A percentile compares a stretch with the other conserved stretches of the same genome.
These are phyloP conservation scores for Arenaria interpres DNA, from an alignment of 2,113 vertebrate genomes.

Conservation along the genomic window DNA sequence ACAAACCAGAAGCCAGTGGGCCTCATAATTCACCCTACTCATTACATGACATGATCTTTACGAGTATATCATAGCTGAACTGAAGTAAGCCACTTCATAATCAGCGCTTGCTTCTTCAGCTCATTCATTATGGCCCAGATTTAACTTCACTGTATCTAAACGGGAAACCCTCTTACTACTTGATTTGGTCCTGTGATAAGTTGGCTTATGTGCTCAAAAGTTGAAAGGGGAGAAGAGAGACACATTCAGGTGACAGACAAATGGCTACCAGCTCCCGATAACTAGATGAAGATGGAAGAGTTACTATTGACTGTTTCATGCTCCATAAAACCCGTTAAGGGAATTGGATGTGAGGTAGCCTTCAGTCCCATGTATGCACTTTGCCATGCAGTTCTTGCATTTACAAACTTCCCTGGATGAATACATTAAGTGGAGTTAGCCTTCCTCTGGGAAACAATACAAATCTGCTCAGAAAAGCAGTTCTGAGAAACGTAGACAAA, in stretches of 20 bases:
- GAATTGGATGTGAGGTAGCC: neutral
- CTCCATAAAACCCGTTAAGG: neutral
- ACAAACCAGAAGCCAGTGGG: neutral
- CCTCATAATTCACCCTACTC: neutral
- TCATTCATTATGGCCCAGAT: neutral
- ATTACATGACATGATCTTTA: neutral
- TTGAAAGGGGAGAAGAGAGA: neutral
- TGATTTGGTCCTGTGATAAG: neutral
- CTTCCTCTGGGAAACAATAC: neutral
- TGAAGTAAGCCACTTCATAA: neutral
- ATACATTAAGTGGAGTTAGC: neutral
- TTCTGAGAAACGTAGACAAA: conserved; percentile 39
- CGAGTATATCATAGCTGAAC: neutral
- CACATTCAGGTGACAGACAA: neutral
- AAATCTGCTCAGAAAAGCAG: conserved; percentile 15
- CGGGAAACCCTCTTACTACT: neutral
- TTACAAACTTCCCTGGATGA: neutral
- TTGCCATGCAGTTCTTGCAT: neutral
- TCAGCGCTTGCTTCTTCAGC: neutral
- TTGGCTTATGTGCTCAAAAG: neutral
- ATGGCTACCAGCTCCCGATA: neutral
- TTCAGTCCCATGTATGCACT: neutral
- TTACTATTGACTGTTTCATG: neutral
- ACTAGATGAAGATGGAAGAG: neutral
- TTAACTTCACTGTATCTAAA: neutral